phyloP scores from a whole-genome alignment of 2,888 invertebrate genomes.

The Heliconius erato region DNA sequence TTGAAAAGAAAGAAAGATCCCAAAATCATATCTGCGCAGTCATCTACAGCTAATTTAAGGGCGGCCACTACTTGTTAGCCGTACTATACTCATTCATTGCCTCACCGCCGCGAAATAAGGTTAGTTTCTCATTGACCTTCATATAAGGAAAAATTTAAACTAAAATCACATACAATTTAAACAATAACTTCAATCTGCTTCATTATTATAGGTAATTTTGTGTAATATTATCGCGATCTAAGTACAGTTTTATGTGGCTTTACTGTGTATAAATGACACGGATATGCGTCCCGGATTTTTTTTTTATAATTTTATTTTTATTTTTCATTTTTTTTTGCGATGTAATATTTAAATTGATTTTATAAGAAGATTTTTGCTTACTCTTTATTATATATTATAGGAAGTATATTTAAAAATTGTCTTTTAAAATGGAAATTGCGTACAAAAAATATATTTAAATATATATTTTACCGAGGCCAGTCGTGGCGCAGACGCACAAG shows the following conservation, averaged over 20 bases:
- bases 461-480: too few species aligned
- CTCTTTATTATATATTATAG: neutral
- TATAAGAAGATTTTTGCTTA: neutral
- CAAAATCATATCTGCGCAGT: too few species aligned
- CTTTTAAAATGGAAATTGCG: too few species aligned
- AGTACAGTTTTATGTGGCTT: slow-evolving; percentile 34
- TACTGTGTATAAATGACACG: slow-evolving; percentile 31
- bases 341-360: slow-evolving; percentile 1
- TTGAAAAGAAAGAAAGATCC: too few species aligned
- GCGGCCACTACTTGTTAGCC: too few species aligned
- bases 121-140: slow-evolving; percentile 39
- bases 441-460: too few species aligned
- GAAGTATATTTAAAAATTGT: neutral
- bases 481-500: too few species aligned
- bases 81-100: slow-evolving; percentile 7
- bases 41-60: too few species aligned
- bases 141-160: slow-evolving; percentile 41
- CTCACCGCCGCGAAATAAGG: slow-evolving; percentile 37
- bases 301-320: slow-evolving; percentile 23
- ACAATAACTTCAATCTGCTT: slow-evolving; percentile 42
- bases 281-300: slow-evolving; percentile 29
- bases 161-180: slow-evolving; percentile 42
- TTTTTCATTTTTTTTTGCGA: neutral
- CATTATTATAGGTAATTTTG: slow-evolving; percentile 38
- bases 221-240: slow-evolving; percentile 24